Evolutionary conservation across 2,113 vertebrate species (phyloP), one percentile per base, ranked within the genome.

Genomic region (Vulpes ferrilata): DNA sequence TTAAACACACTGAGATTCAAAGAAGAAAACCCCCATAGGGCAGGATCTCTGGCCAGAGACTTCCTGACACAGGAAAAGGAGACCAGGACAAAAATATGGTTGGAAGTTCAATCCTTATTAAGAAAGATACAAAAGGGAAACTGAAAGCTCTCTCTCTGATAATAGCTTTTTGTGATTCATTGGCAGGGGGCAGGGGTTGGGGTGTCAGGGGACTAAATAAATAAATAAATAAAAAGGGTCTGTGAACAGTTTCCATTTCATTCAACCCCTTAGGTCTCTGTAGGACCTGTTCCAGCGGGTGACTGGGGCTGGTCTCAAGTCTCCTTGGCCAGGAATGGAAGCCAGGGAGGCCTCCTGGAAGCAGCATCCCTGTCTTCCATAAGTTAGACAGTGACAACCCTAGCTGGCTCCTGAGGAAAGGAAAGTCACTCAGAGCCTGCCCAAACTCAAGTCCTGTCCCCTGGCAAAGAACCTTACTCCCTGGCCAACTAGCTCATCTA

Each of bases 101-200:
- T 22, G 25, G 43, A 57, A 92, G 76, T 9, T 30, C 69, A 85
- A 48, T 30, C 12, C 43, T 79, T 25, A 2, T 1, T 59, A 35
- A 11, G 3, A 59, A 78, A 81, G 22, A 9, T 7, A 15, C 15
- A 30, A 43, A 74, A 97, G 16, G 51, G 94, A 97, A 96, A 97
- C 67, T n/a, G 93, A 97, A 97, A 94, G 27, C 3, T 10, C 7
- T 12, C 53, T 69, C 60, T 35, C 48, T 51, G 30, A 59, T 4
- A n/a, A 81, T 11, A 30, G 32, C 19, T 35, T 35, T 84, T 5
- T 20, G 38, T 93, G 89, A 96, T 38, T 95, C 82, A 91, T 2
- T 12, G 7, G 32, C 15, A 43, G 11, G 6, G 71, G 9, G 11
- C 0, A 16, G 7, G 25, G 22, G 4, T 0, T 8, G 5, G 4